A percentile compares a stretch with the other conserved stretches of the same genome.
phyloP scores from a whole-genome alignment of 2,888 invertebrate species.

The Emmelina monodactyla region DNA sequence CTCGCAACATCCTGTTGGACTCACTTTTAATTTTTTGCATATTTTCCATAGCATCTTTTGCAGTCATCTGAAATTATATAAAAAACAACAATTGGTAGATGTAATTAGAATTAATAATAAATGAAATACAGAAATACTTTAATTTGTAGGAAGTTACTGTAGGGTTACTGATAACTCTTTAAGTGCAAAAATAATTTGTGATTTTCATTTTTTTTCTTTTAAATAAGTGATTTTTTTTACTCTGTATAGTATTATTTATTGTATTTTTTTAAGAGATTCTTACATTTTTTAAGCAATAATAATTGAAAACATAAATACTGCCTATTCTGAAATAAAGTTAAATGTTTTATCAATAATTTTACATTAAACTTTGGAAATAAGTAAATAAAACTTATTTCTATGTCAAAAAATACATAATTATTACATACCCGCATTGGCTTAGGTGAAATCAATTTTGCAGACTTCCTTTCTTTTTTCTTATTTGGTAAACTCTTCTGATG shows the following conservation, averaged over 20 bases:
- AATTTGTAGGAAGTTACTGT: too few species aligned
- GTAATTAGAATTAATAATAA: too few species aligned
- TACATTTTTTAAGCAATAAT: background rate
- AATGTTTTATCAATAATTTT: too few species aligned
- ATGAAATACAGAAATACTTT: too few species aligned
- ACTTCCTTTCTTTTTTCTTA: slow-evolving; percentile 24
- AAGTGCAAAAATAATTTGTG: background rate
- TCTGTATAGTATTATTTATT: background rate
- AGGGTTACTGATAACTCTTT: too few species aligned
- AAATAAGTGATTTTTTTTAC: background rate
- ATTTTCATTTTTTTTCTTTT: background rate
- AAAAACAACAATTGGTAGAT: too few species aligned
- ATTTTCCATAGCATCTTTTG: slow-evolving; percentile 72
- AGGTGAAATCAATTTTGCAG: slow-evolving; percentile 30
- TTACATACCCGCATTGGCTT: slow-evolving; percentile 35
- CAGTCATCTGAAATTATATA: slow-evolving; percentile 60
- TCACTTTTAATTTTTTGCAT: slow-evolving; percentile 83
- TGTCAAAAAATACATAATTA: background rate
- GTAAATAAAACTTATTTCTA: background rate
- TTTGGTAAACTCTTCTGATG: too few species aligned
- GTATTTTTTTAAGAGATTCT: background rate
- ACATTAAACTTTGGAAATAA: too few species aligned
- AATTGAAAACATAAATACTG: background rate
- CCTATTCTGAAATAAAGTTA: background rate
- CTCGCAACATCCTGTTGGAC: slow-evolving; percentile 81